A percentile compares a stretch with the other conserved stretches of the same genome.
Evolutionary conservation across 2,797 vertebrate species (phyloP).

Genomic region (Anguilla megastoma): DNA sequence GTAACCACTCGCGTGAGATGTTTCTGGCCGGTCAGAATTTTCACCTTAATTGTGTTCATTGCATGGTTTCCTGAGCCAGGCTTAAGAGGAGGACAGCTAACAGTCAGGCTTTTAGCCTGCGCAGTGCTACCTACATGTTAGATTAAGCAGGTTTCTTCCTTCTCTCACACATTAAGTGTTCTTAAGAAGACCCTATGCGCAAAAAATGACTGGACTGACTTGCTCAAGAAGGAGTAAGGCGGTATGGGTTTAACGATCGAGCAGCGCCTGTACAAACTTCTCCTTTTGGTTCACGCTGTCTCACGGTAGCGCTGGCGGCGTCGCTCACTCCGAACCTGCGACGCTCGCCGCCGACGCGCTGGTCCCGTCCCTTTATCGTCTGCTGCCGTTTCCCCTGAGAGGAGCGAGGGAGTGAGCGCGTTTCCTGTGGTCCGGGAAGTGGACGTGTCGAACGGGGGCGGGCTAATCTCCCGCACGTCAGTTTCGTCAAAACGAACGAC

Average conservation of each 20-base stretch:
- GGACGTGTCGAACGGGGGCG: not conserved
- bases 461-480: not conserved
- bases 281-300: not conserved
- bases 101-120: too few relatives aligned
- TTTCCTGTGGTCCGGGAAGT: not conserved
- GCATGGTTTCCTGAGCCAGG: not conserved
- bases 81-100: not conserved
- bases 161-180: not conserved
- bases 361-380: not conserved
- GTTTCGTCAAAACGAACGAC: not conserved
- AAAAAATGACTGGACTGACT: not conserved
- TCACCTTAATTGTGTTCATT: not conserved
- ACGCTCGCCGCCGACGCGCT: not conserved
- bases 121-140: not conserved
- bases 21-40: not conserved
- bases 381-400: not conserved
- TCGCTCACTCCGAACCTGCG: not conserved
- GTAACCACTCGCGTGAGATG: not conserved
- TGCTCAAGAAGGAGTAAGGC: not conserved
- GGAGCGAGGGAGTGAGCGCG: not conserved
- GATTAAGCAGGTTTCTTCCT: not conserved
- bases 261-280: not conserved
- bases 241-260: not conserved
- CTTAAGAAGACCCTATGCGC: not conserved
- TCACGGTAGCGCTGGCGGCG: not conserved